A percentile compares a stretch with the other conserved stretches of the same genome.
phyloP scores from a whole-genome alignment of 2,113 vertebrate genomes.

The Elaphurus davidianus region DNA sequence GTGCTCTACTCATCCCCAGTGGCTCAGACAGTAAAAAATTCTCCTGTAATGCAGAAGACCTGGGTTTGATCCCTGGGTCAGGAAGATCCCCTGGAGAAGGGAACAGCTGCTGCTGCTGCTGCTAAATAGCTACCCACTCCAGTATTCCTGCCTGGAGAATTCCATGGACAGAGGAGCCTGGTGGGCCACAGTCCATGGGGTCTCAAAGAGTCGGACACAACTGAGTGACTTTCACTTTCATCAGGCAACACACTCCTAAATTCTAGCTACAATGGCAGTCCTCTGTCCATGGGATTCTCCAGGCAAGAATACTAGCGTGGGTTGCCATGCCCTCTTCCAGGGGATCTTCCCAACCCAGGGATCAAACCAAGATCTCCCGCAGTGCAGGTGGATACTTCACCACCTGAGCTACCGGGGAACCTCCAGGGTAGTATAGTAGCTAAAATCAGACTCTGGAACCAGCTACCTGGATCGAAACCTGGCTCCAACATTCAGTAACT shows the following conservation, averaged over 20 bases:
- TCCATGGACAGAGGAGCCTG: neutral
- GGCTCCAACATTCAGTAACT: neutral
- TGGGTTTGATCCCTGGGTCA: neutral
- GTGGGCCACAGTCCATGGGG: neutral
- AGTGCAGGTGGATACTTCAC: neutral
- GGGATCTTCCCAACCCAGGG: neutral
- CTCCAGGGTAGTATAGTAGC: rapidly evolving
- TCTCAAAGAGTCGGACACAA: neutral
- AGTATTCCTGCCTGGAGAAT: neutral
- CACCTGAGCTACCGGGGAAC: neutral
- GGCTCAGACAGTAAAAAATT: neutral
- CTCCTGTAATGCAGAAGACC: neutral
- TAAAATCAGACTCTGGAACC: neutral
- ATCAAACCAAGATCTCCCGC: neutral
- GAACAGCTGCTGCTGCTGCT: neutral
- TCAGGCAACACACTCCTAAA: neutral
- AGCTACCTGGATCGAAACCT: neutral
- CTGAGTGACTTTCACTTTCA: neutral
- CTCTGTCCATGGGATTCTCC: neutral
- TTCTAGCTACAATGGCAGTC: neutral
- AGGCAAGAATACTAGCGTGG: neutral
- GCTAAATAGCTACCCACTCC: neutral
- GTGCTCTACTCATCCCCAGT: neutral
- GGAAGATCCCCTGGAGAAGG: neutral
- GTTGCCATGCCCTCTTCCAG: neutral